phyloP scores from a whole-genome alignment of 23 tunicate genomes.

The Styela clava region DNA sequence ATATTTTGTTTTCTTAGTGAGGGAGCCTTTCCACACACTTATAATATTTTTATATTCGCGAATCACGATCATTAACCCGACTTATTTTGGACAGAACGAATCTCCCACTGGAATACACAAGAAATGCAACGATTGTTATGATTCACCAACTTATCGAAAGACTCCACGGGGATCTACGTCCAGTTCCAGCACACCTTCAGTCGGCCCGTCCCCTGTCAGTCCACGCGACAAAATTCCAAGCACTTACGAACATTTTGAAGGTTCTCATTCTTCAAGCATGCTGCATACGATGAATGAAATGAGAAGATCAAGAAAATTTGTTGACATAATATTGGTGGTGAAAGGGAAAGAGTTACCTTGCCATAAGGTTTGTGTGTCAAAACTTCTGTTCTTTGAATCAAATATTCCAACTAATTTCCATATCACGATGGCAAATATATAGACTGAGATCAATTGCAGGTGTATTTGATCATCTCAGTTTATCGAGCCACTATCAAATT shows the following conservation, averaged over 20 bases:
- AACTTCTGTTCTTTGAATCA: background rate
- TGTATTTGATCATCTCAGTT: no score
- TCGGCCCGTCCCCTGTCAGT: constrained; percentile 1
- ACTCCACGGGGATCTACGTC: background rate
- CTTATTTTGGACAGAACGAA: background rate
- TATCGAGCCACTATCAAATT: no score
- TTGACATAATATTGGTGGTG: constrained; percentile 52
- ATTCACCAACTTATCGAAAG: background rate
- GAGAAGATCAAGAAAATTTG: constrained; percentile 46
- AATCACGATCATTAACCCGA: no score
- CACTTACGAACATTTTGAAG: constrained; percentile 61
- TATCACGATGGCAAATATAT: background rate
- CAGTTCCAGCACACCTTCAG: constrained; percentile 18
- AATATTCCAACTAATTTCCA: background rate
- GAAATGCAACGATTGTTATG: background rate
- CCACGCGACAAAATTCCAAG: constrained; percentile 1
- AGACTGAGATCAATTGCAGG: no score
- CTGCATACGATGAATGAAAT: constrained; percentile 41
- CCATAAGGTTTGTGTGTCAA: constrained; percentile 71
- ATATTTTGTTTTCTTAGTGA: no score
- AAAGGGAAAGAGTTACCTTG: constrained; percentile 71
- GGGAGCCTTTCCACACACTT: no score
- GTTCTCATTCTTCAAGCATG: constrained; percentile 23
- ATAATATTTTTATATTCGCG: no score
- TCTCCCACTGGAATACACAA: background rate